Evolutionary conservation across 2,113 vertebrate genomes (phyloP).

Genomic region (Cynopterus brachyotis): DNA sequence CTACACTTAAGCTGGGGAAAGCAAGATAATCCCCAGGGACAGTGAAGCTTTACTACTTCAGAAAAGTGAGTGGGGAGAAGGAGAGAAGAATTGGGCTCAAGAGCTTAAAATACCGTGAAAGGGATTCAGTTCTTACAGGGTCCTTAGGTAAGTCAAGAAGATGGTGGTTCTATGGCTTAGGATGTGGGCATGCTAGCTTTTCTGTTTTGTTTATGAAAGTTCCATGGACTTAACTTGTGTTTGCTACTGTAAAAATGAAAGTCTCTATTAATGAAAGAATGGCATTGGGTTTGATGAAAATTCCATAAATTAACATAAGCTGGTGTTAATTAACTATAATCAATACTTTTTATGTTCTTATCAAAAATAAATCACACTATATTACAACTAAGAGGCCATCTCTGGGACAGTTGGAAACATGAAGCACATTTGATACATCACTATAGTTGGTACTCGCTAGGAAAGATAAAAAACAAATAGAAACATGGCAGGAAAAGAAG

Average conservation of each 20-base stretch:
- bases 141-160: neutral
- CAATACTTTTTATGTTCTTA: slow-evolving; percentile 33
- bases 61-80: neutral
- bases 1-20: neutral
- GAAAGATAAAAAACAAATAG: neutral
- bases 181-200: neutral
- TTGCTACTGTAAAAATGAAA: slow-evolving; percentile 35
- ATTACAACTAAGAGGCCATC: slow-evolving; percentile 57
- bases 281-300: neutral
- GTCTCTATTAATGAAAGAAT: neutral
- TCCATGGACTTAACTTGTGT: neutral
- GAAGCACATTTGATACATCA: slow-evolving; percentile 9
- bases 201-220: neutral
- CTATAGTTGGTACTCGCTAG: slow-evolving; percentile 5
- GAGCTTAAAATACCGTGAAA: neutral
- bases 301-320: neutral
- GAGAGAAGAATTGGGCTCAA: neutral
- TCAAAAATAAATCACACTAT: slow-evolving; percentile 52
- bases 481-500: neutral
- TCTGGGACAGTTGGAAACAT: slow-evolving; percentile 29
- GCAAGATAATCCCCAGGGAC: neutral
- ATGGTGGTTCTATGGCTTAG: neutral
- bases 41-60: neutral
- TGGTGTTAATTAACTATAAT: slow-evolving; percentile 55
- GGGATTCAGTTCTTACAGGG: neutral